Conservation (phyloP, 2,888 invertebrate genomes). For the Augochlorella aurata region DNA sequence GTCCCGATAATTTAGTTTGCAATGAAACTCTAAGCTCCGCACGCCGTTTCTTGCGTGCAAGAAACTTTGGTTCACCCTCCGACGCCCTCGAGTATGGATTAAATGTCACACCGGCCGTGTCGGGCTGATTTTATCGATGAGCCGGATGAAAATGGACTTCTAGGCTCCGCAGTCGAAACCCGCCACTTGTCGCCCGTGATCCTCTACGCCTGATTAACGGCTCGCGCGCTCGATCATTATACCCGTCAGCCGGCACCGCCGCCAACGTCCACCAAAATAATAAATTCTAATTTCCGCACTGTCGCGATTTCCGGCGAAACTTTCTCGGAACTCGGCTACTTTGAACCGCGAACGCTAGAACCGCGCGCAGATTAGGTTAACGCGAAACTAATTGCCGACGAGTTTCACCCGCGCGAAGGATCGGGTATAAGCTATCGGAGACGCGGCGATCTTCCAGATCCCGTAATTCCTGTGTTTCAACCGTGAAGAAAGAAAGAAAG, state of each 20-base stretch:
- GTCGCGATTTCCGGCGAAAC: neutral
- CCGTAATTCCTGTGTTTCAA: no score
- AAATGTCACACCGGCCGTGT: conserved; percentile 49
- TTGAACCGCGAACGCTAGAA: no score
- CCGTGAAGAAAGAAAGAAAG: no score
- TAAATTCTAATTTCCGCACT: neutral
- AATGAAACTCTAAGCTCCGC: conserved; percentile 46
- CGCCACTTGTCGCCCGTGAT: conserved; percentile 33
- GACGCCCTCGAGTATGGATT: conserved; percentile 41
- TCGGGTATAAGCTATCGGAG: no score
- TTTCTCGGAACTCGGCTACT: neutral
- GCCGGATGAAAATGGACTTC: conserved; percentile 48
- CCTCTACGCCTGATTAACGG: conserved; percentile 29
- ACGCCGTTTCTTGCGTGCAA: conserved; percentile 48
- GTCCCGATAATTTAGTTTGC: conserved; percentile 53
- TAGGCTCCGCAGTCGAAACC: conserved; percentile 33
- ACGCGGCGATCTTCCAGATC: no score
- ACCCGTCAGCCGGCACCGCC: neutral
- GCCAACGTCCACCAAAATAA: neutral
- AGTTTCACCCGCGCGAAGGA: no score
- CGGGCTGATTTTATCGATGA: conserved; percentile 52
- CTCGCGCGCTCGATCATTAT: neutral
- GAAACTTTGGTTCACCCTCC: conserved; percentile 35
- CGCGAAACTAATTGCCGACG: no score
- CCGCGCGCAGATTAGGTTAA: no score